Percentiles rank a stretch among this genome's conserved stretches.
These are phyloP conservation scores for Tuta absoluta DNA, from an alignment of 2,888 invertebrate genomes.

Conservation along the genomic window DNA sequence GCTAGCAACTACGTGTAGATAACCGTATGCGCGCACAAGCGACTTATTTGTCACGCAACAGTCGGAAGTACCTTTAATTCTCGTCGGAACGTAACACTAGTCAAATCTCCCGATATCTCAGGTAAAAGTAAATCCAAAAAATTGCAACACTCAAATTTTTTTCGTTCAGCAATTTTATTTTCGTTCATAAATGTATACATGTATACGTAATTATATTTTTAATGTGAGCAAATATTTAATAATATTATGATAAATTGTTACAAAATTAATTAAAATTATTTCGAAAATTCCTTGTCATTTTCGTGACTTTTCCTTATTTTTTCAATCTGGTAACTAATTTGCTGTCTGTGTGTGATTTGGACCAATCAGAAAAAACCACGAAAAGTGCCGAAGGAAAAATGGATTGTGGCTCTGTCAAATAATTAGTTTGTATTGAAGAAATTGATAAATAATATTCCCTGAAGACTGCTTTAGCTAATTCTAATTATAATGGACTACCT, in stretches of 20 bases:
- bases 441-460: conserved; percentile 53
- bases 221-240: neutral
- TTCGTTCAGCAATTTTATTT: conserved; percentile 1
- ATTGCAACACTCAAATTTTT: neutral
- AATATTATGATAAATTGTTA: neutral
- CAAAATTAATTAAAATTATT: no score
- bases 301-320: neutral
- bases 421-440: conserved; percentile 67
- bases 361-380: conserved; percentile 81
- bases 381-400: conserved; percentile 77
- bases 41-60: no score
- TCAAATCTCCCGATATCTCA: neutral
- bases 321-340: conserved; percentile 24
- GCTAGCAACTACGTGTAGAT: no score
- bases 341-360: conserved; percentile 66
- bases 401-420: conserved; percentile 73
- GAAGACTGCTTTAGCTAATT: conserved; percentile 57
- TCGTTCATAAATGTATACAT: conserved; percentile 2
- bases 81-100: no score
- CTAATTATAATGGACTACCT: conserved; percentile 75
- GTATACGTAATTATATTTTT: neutral
- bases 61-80: no score
- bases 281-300: no score
- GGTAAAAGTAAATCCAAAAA: neutral
- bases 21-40: no score